Evolutionary conservation across 2,113 vertebrate genomes (phyloP).

Genomic region (Archocentrus centrarchus): DNA sequence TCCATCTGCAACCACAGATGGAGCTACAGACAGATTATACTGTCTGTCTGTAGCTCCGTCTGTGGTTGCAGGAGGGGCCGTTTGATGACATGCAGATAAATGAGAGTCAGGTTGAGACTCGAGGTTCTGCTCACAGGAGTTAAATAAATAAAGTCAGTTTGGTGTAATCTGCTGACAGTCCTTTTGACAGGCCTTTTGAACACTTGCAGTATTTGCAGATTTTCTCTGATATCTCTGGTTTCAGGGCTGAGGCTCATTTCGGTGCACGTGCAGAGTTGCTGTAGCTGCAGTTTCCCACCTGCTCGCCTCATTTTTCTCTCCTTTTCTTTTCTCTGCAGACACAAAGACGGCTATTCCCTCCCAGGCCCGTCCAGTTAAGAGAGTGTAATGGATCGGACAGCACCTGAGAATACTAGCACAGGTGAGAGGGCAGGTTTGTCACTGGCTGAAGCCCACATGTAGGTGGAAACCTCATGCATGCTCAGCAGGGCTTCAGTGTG

Average conservation of each 20-base stretch:
- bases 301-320: constrained; percentile 32
- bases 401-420: constrained; percentile 40
- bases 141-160: not conserved
- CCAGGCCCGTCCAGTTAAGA: constrained; percentile 71
- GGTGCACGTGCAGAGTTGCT: constrained; percentile 8
- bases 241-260: not conserved
- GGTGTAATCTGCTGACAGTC: not conserved
- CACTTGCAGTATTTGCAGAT: constrained; percentile 8
- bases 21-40: no score
- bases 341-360: constrained; percentile 64
- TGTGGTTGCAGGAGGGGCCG: not conserved
- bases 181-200: not conserved
- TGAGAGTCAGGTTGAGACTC: not conserved
- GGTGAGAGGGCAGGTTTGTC: constrained; percentile 41
- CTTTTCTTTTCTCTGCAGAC: constrained; percentile 63
- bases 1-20: no score
- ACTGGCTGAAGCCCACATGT: not conserved
- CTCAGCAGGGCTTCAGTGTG: not conserved
- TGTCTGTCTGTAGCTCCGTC: not conserved
- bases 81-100: not conserved
- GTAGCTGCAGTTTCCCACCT: constrained; percentile 19
- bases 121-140: not conserved
- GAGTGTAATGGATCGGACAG: constrained; percentile 38
- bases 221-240: not conserved
- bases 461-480: not conserved